Base-by-base conservation (phyloP, 2,113 vertebrate species). In the Setophaga coronata region DNA sequence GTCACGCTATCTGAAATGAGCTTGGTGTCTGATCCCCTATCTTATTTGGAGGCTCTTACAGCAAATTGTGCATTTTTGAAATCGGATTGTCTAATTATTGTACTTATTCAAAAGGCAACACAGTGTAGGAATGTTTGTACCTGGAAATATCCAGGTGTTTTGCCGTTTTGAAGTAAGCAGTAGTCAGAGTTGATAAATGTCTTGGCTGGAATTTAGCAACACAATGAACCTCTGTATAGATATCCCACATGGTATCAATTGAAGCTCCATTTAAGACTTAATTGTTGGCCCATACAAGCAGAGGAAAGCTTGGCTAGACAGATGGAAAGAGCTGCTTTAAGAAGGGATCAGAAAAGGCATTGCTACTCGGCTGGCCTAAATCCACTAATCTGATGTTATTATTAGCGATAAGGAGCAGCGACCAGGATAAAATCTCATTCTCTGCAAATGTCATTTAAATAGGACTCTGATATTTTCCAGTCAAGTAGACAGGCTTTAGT, bases 351-450 rank as follows among this genome's bases (percentile, higher is more conserved):
- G 96, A 97, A 97, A 97, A 97, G 91, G 93, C 97, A 96, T 90
- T 97, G 97, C 97, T 98, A 90, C 96, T 98, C 71, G 14, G 57
- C 95, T 91, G 94, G 96, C 97, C 97, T 98, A 97, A 98, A 98
- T 98, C 98, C 97, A 96, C 96, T 98, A 98, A 98, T 98, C 98
- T 98, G 97, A 97, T 97, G 97, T 97, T 98, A 98, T 98, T 98
- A 98, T 98, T 98, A 98, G 97, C 60, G 81, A 98, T 98, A 97
- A 98, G 97, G 97, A 98, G 95, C 95, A 96, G 97, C 95, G 78
- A 94, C 96, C 96, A 95, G 97, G 97, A 98, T 98, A 97, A 98
- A 98, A 98, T 98, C 97, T 97, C 97, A 97, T 98, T 97, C 94
- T 97, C 96, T 97, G 95, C 86, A 97, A 97, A 98, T 98, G 97